Evolutionary conservation across 2,113 vertebrate species (phyloP).

Genomic region (Urocolius indicus): DNA sequence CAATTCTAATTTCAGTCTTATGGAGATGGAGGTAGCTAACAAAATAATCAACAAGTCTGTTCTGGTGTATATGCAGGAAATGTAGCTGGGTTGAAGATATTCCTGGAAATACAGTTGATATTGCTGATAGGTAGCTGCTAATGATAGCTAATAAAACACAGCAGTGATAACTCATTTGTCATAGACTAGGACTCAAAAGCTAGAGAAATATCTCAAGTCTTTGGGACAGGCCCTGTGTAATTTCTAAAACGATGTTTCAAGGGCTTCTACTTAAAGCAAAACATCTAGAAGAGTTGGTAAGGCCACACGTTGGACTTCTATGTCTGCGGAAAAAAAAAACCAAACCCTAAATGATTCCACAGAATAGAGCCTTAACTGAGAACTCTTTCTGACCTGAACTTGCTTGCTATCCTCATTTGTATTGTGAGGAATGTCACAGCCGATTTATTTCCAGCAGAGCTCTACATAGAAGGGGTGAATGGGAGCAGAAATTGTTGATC

Average conservation of each 20-base stretch:
- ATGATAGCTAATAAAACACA: neutral
- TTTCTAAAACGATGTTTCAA: neutral
- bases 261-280: neutral
- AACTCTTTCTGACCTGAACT: neutral
- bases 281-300: neutral
- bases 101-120: neutral
- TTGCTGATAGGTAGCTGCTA: neutral
- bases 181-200: neutral
- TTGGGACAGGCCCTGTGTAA: neutral
- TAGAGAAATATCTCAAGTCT: neutral
- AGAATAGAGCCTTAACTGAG: neutral
- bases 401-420: neutral
- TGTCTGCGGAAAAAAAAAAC: neutral
- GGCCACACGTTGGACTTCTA: rapidly evolving
- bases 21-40: neutral
- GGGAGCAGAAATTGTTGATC: neutral
- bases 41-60: neutral
- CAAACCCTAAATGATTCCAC: neutral
- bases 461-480: neutral
- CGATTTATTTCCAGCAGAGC: neutral
- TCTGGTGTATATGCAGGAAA: neutral
- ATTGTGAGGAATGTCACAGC: neutral
- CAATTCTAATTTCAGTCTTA: neutral
- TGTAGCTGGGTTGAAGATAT: neutral
- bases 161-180: neutral